Base-by-base conservation (phyloP, 2,888 invertebrate species). In the Platyscelio sp. region DNA sequence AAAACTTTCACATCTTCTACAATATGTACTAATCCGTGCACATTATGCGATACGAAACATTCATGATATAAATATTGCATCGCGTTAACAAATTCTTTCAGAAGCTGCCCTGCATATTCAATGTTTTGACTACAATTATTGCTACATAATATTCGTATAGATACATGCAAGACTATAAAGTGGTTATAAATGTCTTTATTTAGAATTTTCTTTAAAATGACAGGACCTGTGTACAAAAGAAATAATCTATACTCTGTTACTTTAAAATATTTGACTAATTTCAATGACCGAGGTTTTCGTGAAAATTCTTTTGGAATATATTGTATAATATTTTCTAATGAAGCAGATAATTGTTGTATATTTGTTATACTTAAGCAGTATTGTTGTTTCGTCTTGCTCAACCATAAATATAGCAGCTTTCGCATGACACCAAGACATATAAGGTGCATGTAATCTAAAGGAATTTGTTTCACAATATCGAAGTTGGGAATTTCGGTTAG, bases 401-500 rank as follows among this genome's bases (percentile, higher is more conserved):
- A 56, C 68, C 56, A 70, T 38, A 56, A 38, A n/a, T 70, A n/a
- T 9, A 70, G 78, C 20, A 89, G 72, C 11, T 49, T 49, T 20
- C 20, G 18, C 49, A 49, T 49, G 20, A 49, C 49, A 20, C 49
- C 49, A 20, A 49, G 49, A 20, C 49, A 49, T 49, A 49, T 20
- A 1, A 49, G 20, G 20, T 49, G 49, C 49, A 49, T 49, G 20
- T 49, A 49, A 3, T 49, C 49, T 7, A 49, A 20, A 18, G 80
- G 60, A 60, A 79, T 49, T 51, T 74, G 54, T 26, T 68, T 60
- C 15, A 88, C 71, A 74, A 90, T 86, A 81, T 88, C 63, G 51
- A 89, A 85, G 13, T 76, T 70, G 5, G 86, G 87, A 65, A 89
- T 75, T 15, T 83, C 74, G 63, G 61, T 70, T 33, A 88, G 49